Base-by-base conservation (phyloP, 2,888 invertebrate genomes). In the Mythimna ferrago region DNA sequence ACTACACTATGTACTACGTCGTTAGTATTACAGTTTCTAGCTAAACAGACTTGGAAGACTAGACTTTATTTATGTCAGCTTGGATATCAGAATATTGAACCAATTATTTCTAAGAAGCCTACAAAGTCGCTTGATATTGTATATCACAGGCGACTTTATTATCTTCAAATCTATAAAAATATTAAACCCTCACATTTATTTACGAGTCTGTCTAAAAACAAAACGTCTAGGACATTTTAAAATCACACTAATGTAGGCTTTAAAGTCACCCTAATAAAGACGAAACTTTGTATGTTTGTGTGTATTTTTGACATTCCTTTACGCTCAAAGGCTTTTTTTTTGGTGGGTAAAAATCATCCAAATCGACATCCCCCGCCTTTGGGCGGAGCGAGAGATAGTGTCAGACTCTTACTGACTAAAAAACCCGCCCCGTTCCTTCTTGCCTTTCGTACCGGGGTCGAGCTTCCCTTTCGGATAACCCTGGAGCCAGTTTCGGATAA, bases 201-300 rank as follows among this genome's bases (percentile, higher is more conserved):
- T 11, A 69, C 21, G 54, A 73, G 65, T 66, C 56, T 44, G 57
- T 62, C 66, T 66, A 57, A 66, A 54, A 64, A 76, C 58, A 64
- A 54, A 63, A 60, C 38, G 21, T 16, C 38, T 60, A 41, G 19
- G 70, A 54, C 21, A 32, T 60, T 60, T 41, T 19, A 32, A 65
- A 65, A 80, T 71, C 58, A 44, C 14, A 38, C 19, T 41, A 41
- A 41, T 41, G 10, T 41, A 41, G 2, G 10, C 10, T 41, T 41
- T 41, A 10, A 11, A 44, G 0, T 4, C 11, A 44, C 11, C 7
- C 9, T 38, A 38, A 38, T 38, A 38, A 9, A 38, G 9, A 9
- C 38, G 38, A 38, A 38, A 38, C 38, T 38, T 1, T 38, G 38
- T 38, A 9, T 38, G 38, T 38, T 38, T 38, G 7, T 38, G 38